Conservation (phyloP, 2,113 vertebrate species). For the Urocynchramus pylzowi region DNA sequence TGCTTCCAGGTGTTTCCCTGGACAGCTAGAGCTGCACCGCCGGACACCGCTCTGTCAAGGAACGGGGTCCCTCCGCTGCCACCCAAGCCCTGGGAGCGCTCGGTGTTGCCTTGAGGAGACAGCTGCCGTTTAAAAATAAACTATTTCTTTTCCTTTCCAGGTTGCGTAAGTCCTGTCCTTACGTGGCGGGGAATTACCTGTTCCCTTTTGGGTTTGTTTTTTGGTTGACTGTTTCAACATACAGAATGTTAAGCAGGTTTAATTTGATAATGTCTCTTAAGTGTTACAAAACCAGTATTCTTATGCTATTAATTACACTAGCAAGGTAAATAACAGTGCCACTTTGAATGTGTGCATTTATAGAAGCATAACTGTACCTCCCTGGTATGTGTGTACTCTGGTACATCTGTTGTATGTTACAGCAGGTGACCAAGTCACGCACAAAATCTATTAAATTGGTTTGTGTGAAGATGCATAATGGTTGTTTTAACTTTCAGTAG, state of each 20-base stretch:
- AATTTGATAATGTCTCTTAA: not conserved
- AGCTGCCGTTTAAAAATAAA: not conserved
- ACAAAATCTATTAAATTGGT: not conserved
- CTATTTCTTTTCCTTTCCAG: not conserved
- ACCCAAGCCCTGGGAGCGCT: not conserved
- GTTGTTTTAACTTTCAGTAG: not conserved
- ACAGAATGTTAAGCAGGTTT: not conserved
- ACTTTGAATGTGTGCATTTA: not conserved
- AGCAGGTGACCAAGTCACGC: not conserved
- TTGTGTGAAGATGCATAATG: not conserved
- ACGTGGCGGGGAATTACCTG: not conserved
- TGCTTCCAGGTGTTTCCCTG: not conserved
- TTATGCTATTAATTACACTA: not conserved
- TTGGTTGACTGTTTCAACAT: not conserved
- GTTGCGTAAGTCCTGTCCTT: not conserved
- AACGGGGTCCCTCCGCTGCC: not conserved
- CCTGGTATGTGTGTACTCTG: accelerated
- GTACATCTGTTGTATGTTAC: not conserved
- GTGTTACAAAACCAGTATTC: not conserved
- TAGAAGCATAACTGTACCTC: not conserved
- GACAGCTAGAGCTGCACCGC: accelerated
- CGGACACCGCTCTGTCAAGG: accelerated
- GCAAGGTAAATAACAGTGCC: not conserved
- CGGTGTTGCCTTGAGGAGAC: not conserved
- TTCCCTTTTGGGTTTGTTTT: not conserved